Evolutionary conservation across 2,797 vertebrate species (phyloP).

Genomic region (Brachymystax lenok): DNA sequence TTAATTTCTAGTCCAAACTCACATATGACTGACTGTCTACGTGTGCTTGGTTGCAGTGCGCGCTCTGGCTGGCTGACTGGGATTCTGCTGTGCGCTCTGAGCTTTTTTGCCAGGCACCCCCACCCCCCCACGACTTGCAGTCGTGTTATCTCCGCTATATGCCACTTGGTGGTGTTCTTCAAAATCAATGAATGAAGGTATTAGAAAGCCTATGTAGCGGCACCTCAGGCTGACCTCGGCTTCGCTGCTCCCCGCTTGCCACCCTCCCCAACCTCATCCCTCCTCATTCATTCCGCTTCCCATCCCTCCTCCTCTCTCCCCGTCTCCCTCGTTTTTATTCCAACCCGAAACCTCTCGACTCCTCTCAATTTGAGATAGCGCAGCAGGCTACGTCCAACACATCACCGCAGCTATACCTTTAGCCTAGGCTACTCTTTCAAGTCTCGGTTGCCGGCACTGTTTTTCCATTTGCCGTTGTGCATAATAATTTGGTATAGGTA

Average conservation of each 20-base stretch:
- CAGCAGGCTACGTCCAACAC: constrained; percentile 44
- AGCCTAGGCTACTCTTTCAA: constrained; percentile 41
- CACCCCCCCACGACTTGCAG: constrained; percentile 67
- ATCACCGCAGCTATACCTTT: constrained; percentile 47
- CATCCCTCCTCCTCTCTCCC: constrained; percentile 33
- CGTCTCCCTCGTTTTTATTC: constrained; percentile 48
- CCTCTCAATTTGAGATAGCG: constrained; percentile 59
- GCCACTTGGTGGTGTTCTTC: constrained; percentile 92
- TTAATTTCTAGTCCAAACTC: not conserved
- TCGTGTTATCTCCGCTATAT: constrained; percentile 87
- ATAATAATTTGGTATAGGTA: constrained; percentile 32
- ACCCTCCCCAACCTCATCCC: constrained; percentile 16
- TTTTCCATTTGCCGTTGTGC: constrained; percentile 26
- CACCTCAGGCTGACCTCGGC: constrained; percentile 77
- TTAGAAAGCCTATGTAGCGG: constrained; percentile 70
- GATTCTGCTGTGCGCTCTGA: not conserved
- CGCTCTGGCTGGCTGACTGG: not conserved
- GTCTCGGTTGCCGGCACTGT: constrained; percentile 37
- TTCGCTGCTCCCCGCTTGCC: constrained; percentile 35
- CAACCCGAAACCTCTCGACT: constrained; percentile 56
- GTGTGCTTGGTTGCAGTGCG: not conserved
- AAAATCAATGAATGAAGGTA: constrained; percentile 81
- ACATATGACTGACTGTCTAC: not conserved
- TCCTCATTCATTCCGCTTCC: constrained; percentile 4
- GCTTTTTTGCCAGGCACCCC: constrained; percentile 53